Base-by-base conservation (phyloP, 2,797 vertebrate species). In the Anableps anableps region DNA sequence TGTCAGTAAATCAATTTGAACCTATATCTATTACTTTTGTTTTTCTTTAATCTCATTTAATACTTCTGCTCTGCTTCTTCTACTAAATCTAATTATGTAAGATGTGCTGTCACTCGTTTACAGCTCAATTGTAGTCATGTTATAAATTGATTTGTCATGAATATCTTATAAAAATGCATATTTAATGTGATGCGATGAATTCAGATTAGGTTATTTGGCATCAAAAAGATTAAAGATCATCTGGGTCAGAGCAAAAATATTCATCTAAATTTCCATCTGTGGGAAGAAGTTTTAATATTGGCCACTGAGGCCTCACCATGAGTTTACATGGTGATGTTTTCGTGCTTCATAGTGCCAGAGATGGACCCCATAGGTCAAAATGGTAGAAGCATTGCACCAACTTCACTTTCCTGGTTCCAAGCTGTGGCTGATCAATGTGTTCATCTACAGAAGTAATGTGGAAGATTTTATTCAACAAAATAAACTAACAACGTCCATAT, bases 81-180 rank as follows among this genome's bases (percentile, higher is more conserved):
- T 77, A 66, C 38, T 74, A 50, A 64, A 79, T 80, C 50, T 64
- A 73, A 9, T 34, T 29, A 10, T 70, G 31, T 26, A 48, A 72
- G 50, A 43, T 74, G 11, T 77, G 60, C 74, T 50, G 73, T 80
- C 85, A 88, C 88, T 93, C 81, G 82, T 94, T 92, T 92, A 89
- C 80, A 75, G 29, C 81, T 85, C 79, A 53, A 0, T 81, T 72
- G 13, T 73, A 47, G 47, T 73, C 19, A 7, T 68, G 8, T 31
- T 51, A 6, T 38, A 5, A 11, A 21, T 64, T 38, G 41, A 38
- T 50, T 34, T 26, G 43, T 45, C 58, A 76, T 17, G 48, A 16
- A 64, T 21, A 19, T 64, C 16, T 41, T 21, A 3, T 38, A 23
- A 38, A 36, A 66, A 23, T 3, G 19, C 64, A 38, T 38, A 6